These are phyloP conservation scores for Drosophila mimetica DNA, from an alignment of 2,888 invertebrate species.

Conservation along the genomic window DNA sequence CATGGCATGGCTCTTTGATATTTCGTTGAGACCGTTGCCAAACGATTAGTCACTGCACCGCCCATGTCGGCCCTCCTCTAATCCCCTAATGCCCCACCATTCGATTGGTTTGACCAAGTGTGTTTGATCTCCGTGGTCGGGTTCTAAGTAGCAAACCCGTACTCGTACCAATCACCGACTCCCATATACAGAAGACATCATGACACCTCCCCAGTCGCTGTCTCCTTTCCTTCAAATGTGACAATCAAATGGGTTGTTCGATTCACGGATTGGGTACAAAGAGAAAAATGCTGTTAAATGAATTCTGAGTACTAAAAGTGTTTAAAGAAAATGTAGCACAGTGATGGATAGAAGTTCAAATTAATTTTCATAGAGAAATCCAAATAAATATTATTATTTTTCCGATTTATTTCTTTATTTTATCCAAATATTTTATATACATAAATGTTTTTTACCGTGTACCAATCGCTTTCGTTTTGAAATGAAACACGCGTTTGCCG, in stretches of 20 bases:
- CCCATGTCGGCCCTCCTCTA: conserved; percentile 35
- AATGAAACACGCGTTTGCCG: conserved; percentile 46
- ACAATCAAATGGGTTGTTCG: conserved; percentile 49
- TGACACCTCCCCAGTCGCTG: conserved; percentile 18
- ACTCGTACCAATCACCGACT: conserved; percentile 53
- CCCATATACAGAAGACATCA: conserved; percentile 50
- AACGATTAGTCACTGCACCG: conserved; percentile 60
- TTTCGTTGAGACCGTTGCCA: conserved; percentile 27
- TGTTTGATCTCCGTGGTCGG: conserved; percentile 26
- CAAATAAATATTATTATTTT: too few species aligned
- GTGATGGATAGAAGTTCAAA: too few species aligned
- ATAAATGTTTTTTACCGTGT: not conserved
- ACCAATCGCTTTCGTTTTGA: conserved; percentile 38
- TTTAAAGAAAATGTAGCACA: too few species aligned
- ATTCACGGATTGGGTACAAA: not conserved
- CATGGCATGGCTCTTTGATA: conserved; percentile 37
- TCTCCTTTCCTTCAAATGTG: conserved; percentile 25
- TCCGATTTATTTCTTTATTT: too few species aligned
- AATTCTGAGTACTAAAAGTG: not conserved
- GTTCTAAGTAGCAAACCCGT: conserved; percentile 55
- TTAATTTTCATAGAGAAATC: too few species aligned
- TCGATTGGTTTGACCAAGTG: conserved; percentile 26
- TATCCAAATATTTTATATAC: too few species aligned
- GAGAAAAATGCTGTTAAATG: not conserved
- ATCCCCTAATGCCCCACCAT: conserved; percentile 20